Evolutionary conservation across 2,888 invertebrate genomes (phyloP), one percentile per base, ranked within the genome.

Genomic region (Empis livida): DNA sequence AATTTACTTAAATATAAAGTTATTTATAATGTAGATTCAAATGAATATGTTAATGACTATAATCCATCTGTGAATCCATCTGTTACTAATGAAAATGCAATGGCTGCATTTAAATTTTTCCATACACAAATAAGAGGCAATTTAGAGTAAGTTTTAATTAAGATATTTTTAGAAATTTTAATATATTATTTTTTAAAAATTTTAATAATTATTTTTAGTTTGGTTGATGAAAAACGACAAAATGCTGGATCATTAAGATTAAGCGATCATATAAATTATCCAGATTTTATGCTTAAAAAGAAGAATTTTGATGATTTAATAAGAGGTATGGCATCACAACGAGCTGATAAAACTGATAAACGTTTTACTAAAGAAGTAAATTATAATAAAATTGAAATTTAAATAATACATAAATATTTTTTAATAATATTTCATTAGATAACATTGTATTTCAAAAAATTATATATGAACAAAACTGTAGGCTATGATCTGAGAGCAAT

Each of bases 281-380:
- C 76, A 6, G 67, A 68, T 41, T 67, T 76, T 45, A 64, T 77
- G 47, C 76, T 76, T 56, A 64, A 66, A 27, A 69, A 66, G 23
- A 69, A 72, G 48, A 74, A 74, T 57, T 82, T 86, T 58, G 84
- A 86, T 62, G 79, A 81, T 50, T 72, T 90, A 46, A 74, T 81
- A 2, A 72, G 89, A 67, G 88, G 89, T 10, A 72, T 91, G 59
- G 73, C 82, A 3, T 79, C 80, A 13, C 90, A 92, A 61, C 80
- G 82, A 1, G 79, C 86, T 65, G 79, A 83, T 59, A 76, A 76
- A 54, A 80, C 84, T 50, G 91, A 92, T 65, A 80, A 79, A 53
- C 85, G 74, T 67, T 84, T 84, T 68, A 83, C 85, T 56, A 54
- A 57, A 52, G 67, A 69, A 59, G 67, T 64, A 49, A n/a, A 17